Conservation (phyloP, 2,113 vertebrate genomes). For the Corydoras maculifer region DNA sequence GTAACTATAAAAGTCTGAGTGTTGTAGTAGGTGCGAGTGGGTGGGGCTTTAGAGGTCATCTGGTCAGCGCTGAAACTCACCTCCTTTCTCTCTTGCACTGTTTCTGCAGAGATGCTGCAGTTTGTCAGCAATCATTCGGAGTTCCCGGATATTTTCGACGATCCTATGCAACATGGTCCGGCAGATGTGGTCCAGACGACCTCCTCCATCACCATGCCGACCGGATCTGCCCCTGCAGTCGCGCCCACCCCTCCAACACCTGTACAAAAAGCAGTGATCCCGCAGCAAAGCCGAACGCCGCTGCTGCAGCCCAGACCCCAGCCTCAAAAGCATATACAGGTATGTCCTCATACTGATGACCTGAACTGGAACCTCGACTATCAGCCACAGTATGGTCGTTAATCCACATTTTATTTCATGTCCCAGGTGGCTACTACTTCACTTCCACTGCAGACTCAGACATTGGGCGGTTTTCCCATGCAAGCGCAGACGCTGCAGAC, state of each 20-base stretch:
- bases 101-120: slow-evolving; percentile 87
- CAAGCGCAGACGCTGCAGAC: slow-evolving; percentile 69
- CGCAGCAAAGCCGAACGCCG: slow-evolving; percentile 61
- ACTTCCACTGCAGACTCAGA: slow-evolving; percentile 45
- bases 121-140: slow-evolving; percentile 95
- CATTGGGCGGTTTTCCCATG: slow-evolving; percentile 37
- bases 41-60: no score
- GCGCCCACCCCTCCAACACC: slow-evolving; percentile 58
- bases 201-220: slow-evolving; percentile 43
- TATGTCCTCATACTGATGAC: slow-evolving; percentile 10
- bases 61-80: no score
- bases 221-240: slow-evolving; percentile 53
- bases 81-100: slow-evolving; percentile 16
- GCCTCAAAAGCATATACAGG: slow-evolving; percentile 45
- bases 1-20: no score
- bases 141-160: slow-evolving; percentile 88
- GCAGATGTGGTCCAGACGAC: slow-evolving; percentile 30
- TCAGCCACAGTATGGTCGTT: background rate
- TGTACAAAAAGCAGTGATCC: slow-evolving; percentile 46
- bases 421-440: slow-evolving; percentile 12
- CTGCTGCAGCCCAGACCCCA: slow-evolving; percentile 81
- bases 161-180: slow-evolving; percentile 51
- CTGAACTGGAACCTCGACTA: no score
- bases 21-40: no score
- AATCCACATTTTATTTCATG: background rate